These are phyloP conservation scores for Pipistrellus nathusii DNA, from an alignment of 2,797 vertebrate genomes.

Conservation along the genomic window DNA sequence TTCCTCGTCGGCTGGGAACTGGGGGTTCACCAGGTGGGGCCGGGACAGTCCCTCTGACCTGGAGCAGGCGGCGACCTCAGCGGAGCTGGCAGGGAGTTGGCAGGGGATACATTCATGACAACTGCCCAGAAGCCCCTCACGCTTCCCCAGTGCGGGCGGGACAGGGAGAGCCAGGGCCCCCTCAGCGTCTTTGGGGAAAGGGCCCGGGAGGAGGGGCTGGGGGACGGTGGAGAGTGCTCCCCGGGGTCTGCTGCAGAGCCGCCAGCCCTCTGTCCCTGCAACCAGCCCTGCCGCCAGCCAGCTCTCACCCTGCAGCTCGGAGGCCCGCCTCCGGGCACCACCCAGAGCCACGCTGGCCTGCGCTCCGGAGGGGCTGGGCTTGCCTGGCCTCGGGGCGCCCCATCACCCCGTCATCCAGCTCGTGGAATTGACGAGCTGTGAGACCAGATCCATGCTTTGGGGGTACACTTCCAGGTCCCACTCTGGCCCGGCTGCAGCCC, in stretches of 20 bases:
- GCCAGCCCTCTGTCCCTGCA: rapidly evolving
- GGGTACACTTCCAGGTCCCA: conserved; percentile 48
- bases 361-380: neutral
- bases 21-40: rapidly evolving
- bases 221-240: neutral
- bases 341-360: neutral
- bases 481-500: conserved; percentile 44
- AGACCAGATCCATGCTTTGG: neutral
- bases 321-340: neutral
- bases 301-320: too few species aligned
- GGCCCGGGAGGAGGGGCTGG: rapidly evolving
- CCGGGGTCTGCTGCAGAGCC: neutral
- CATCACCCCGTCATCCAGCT: neutral
- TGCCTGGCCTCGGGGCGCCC: neutral
- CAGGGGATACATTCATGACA: neutral
- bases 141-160: neutral
- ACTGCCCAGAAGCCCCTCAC: too few species aligned
- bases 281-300: neutral
- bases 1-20: neutral
- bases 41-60: neutral
- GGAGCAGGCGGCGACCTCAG: too few species aligned
- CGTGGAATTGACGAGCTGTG: neutral
- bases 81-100: neutral
- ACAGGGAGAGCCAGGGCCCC: too few species aligned
- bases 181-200: neutral